Base-by-base conservation (phyloP, 1,140 invertebrate species). In the Ridgeia piscesae region DNA sequence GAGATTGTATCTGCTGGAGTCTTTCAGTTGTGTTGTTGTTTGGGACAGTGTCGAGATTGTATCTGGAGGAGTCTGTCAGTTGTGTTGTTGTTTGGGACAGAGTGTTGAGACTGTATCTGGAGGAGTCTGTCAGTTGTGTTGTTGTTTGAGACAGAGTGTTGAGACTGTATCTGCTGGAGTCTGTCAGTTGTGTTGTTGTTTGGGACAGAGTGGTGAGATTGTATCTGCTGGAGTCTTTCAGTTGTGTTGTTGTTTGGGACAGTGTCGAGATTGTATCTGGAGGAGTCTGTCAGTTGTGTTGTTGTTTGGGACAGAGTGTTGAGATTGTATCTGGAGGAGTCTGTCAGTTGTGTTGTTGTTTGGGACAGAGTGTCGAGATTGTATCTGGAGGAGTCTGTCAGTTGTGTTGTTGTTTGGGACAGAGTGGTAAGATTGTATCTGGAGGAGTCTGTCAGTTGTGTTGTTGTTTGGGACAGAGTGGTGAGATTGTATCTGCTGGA, bases 401-500 rank as follows among this genome's bases (percentile, higher is more conserved):
- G 34, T 89, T 89, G 89, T 89, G n/a, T 33, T 89, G n/a, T 89
- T 33, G 34, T 89, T 33, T 89, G n/a, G 4, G 34, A 33, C 34
- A 33, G n/a, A 34, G n/a, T 89, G 34, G 34, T 14, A 8, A 33
- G n/a, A 89, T 89, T 17, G 89, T 14, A 89, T 89, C 4, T 14
- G n/a, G 4, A 6, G 4, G 89, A 89, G n/a, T 2, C n/a, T 89
- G 34, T 89, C 89, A 34, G n/a, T 89, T 11, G 42, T 42, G 42
- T 42, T 42, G 42, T 42, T 42, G 42, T 42, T 42, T 42, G 42
- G 4, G 42, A 42, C 42, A 42, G 42, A 11, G 42, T 42, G 42
- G 42, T 11, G 42, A 42, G 42, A 42, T 42, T 11, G 34, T 33
- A 14, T 89, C 89, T 6, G 4, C 34, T 34, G 4, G 98, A 99